Conservation (phyloP, 1,140 invertebrate genomes). For the Drosophila saltans region DNA sequence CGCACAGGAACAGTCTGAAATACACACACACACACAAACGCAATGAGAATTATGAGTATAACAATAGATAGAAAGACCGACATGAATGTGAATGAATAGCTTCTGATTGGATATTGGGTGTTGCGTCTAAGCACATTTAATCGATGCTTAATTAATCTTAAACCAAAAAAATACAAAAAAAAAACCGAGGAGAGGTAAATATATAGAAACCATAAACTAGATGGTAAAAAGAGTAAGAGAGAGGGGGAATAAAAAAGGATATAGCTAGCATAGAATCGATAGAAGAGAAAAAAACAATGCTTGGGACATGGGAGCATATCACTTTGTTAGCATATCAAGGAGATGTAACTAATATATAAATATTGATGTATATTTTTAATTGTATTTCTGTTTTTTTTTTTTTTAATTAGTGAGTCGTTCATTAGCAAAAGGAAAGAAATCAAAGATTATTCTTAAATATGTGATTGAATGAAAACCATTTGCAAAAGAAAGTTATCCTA, state of each 20-base stretch:
- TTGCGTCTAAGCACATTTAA: conserved; percentile 64
- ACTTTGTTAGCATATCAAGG: conserved; percentile 1
- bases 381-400: not conserved
- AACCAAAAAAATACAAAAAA: conserved; percentile 67
- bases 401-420: not conserved
- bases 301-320: not conserved
- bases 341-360: not conserved
- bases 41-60: conserved; percentile 1
- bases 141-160: conserved; percentile 48
- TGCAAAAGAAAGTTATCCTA: too few relatives aligned
- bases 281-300: not conserved
- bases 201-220: not conserved
- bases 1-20: conserved; percentile 89
- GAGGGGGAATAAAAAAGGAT: not conserved
- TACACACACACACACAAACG: conserved; percentile 25
- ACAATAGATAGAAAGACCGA: not conserved
- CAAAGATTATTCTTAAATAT: too few relatives aligned
- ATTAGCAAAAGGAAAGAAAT: not conserved
- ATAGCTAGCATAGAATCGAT: conserved; percentile 2
- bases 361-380: not conserved
- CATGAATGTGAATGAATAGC: conserved; percentile 5
- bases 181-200: conserved; percentile 6
- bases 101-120: conserved; percentile 33
- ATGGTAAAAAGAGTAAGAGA: not conserved
- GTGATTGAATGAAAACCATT: too few relatives aligned